These are phyloP conservation scores for Diphyllodes magnificus DNA, from an alignment of 2,113 vertebrate genomes.

Conservation along the genomic window DNA sequence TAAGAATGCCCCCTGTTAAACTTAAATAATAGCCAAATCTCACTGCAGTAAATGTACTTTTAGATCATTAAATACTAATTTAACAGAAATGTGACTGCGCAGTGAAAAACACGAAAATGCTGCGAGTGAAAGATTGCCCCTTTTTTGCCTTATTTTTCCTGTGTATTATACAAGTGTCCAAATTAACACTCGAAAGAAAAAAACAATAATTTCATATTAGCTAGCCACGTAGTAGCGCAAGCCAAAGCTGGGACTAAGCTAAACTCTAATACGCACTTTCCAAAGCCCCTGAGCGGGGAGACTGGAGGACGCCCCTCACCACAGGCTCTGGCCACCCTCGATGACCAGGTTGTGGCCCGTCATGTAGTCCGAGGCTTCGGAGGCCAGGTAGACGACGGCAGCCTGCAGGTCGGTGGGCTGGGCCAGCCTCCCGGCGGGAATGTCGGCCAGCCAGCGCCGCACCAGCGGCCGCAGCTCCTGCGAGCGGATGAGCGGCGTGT, in stretches of 20 bases:
- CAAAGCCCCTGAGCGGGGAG: background rate
- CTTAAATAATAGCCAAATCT: conserved; percentile 30
- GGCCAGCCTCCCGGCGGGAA: conserved; percentile 83
- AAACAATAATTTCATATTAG: background rate
- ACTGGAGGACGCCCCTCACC: conserved; percentile 44
- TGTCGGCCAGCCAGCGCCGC: conserved; percentile 79
- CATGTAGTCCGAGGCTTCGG: conserved; percentile 82
- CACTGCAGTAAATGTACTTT: background rate
- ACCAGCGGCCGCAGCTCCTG: conserved; percentile 78
- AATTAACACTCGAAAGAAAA: background rate
- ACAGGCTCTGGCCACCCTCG: conserved; percentile 84
- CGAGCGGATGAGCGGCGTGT: conserved; percentile 82
- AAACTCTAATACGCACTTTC: background rate
- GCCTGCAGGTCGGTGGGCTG: conserved; percentile 84
- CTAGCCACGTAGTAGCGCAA: background rate
- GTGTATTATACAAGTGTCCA: background rate
- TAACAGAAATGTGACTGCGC: background rate
- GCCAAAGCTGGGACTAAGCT: background rate
- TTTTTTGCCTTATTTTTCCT: background rate
- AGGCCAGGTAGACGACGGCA: conserved; percentile 81
- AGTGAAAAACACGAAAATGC: background rate
- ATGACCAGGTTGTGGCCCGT: conserved; percentile 91
- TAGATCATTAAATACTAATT: conserved; percentile 24
- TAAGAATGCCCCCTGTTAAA: conserved; percentile 30
- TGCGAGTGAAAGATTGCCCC: background rate